Base-by-base conservation (phyloP, 2,797 vertebrate genomes). In the Rhynchonycteris naso region DNA sequence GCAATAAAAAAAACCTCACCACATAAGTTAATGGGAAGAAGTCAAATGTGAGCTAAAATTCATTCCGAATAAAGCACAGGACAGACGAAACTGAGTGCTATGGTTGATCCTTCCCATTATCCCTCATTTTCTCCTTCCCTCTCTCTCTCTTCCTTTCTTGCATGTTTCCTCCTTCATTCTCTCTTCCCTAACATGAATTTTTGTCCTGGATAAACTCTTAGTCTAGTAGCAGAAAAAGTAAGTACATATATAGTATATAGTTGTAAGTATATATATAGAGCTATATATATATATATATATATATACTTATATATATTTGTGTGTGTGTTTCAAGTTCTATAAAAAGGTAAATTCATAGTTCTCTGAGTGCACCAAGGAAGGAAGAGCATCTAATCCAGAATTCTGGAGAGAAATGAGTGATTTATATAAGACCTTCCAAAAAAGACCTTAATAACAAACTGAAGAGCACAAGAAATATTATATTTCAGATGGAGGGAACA, bases 381-480 rank as follows among this genome's bases (percentile, higher is more conserved):
- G 61, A 74, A 89, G 59, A 26, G 8, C 35, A 78, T 92, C 71
- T 61, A 82, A 58, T 72, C 14, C 13, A 83, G 52, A 94, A 88
- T 59, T 65, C 74, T 30, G 13, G n/a, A n/a, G 58, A 63, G 10
- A 5, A 16, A 35, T 84, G 43, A 81, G 12, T 43, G 50, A n/a
- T 33, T 95, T 79, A 50, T 35, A 4, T 52, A 80, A 88, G 24
- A 63, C 16, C 12, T 79, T 72, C 22, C 43, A 75, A 72, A 80
- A 88, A 65, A 95, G 7, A 72, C 35, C n/a, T 91, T 74, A 78
- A 75, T 80, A 69, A 82, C 12, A 52, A 75, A 87, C 15, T 82
- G 19, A 88, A 88, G 68, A 66, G 66, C 47, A 59, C 68, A 47
- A 79, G 54, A 68, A 82, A 58, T 0, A 24, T 12, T 7, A 7